Evolutionary conservation across 2,113 vertebrate genomes (phyloP), one percentile per base, ranked within the genome.

Genomic region (Anarhynchus alexandrinus): DNA sequence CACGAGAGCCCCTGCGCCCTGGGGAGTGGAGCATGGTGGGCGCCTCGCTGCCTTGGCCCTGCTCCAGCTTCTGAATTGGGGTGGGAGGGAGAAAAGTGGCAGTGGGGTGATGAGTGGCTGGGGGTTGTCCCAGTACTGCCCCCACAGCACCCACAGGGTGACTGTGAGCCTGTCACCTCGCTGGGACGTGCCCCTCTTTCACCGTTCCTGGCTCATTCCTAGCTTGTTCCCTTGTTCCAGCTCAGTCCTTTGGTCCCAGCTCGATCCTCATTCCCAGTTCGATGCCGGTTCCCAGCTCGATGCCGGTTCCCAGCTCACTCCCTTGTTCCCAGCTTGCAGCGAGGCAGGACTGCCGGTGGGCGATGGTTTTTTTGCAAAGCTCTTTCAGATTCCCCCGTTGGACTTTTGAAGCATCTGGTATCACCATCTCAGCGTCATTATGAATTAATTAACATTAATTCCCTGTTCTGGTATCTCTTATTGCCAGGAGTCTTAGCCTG

Each of bases 361-460:
- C 71, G 89, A 97, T 1, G 58, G 36, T 79, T 96, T 77, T 45
- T 80, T 94, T 61, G 29, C 91, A 86, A 77, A 95, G 91, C 94
- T 94, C 86, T 55, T 87, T 94, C 89, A 95, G 95, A 85, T 97
- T 96, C 89, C 82, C 94, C 87, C 9, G 12, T 77, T 94, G 95
- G 95, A 97, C 95, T 95, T 91, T 59, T 45, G 86, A 97, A 95
- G 97, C 95, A 97, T 93, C 96, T 95, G 93, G 81, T 93, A 96
- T 91, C 86, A 94, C 95, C 96, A 95, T 77, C 86, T 95, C 87
- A 72, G 89, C 74, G 62, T 95, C 95, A 94, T 97, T 96, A 96
- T 86, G 91, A 97, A 97, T 97, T 94, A 97, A 96, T 97, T 97
- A 95, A 80, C 94, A 95, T 97, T 96, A 97, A 94, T 97, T 96